A percentile compares a stretch with the other conserved stretches of the same genome.
These are phyloP conservation scores for Rambutsinella grinnellia DNA, from an alignment of 2,888 invertebrate genomes.

Conservation along the genomic window DNA sequence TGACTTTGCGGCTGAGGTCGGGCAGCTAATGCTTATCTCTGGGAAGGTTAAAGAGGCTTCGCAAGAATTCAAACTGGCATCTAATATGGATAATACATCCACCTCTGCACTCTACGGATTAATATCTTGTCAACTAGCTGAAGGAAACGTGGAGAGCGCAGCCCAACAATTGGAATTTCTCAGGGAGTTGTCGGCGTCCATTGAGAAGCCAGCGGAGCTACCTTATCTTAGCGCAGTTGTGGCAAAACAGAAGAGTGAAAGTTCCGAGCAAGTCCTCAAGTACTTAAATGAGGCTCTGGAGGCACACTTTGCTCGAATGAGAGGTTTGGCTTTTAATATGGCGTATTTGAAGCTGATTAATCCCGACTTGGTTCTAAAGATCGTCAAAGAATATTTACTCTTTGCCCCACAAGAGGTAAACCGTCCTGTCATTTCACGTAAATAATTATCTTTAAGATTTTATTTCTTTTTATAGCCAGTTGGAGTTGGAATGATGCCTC, in stretches of 20 bases:
- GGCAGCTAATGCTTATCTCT: constrained; percentile 82
- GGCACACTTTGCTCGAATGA: constrained; percentile 71
- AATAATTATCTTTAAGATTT: background rate
- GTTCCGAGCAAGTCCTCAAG: constrained; percentile 60
- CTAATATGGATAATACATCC: constrained; percentile 87
- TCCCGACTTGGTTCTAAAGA: constrained; percentile 86
- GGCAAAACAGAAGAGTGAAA: constrained; percentile 66
- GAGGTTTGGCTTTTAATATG: constrained; percentile 79
- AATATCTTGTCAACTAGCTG: constrained; percentile 84
- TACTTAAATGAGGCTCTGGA: constrained; percentile 74
- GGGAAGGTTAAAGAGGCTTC: constrained; percentile 84
- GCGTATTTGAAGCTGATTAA: constrained; percentile 82
- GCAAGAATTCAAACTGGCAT: constrained; percentile 83
- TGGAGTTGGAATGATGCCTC: constrained; percentile 72
- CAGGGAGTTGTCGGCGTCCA: constrained; percentile 81
- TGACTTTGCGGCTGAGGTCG: constrained; percentile 84
- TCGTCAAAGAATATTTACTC: constrained; percentile 82
- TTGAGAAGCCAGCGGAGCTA: constrained; percentile 77
- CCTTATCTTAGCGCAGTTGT: constrained; percentile 79
- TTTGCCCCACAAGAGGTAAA: constrained; percentile 71
- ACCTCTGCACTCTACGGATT: constrained; percentile 82
- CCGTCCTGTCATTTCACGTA: background rate
- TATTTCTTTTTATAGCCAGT: constrained; percentile 73
- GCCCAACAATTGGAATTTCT: constrained; percentile 89
- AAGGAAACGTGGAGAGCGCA: constrained; percentile 80